Evolutionary conservation across 2,888 invertebrate species (phyloP).

Genomic region (Monoplex corrugatus): DNA sequence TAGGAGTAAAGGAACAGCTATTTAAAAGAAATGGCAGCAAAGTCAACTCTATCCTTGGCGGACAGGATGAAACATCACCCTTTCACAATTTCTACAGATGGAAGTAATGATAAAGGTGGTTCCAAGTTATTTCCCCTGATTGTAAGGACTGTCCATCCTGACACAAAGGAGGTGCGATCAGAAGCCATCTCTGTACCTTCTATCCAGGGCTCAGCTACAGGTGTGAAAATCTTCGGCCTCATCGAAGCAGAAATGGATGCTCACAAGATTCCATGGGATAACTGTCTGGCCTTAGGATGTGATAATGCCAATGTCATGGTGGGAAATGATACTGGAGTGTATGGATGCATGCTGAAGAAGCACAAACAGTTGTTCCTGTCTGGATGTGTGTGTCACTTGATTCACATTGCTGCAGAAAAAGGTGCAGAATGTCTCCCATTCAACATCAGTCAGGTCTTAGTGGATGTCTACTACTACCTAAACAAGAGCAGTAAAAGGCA

Average conservation of each 20-base stretch:
- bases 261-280: constrained; percentile 36
- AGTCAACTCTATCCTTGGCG: background rate
- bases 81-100: constrained; percentile 44
- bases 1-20: too few relatives aligned
- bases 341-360: constrained; percentile 18
- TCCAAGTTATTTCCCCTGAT: constrained; percentile 36
- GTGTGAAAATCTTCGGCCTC: constrained; percentile 15
- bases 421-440: constrained; percentile 32
- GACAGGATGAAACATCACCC: constrained; percentile 22
- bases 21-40: constrained; percentile 7
- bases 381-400: constrained; percentile 43
- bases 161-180: constrained; percentile 25
- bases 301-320: constrained; percentile 49
- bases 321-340: constrained; percentile 34
- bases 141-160: constrained; percentile 18
- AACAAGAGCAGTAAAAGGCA: constrained; percentile 27
- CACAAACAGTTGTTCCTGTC: constrained; percentile 32
- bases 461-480: constrained; percentile 49
- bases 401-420: constrained; percentile 44
- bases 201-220: constrained; percentile 38
- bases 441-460: background rate
- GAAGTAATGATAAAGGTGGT: constrained; percentile 37
- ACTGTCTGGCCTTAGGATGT: constrained; percentile 41
- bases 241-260: background rate
- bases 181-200: constrained; percentile 5